A percentile compares a stretch with the other conserved stretches of the same genome.
phyloP scores from a whole-genome alignment of 2,797 vertebrate species.

The Myotis pilosus region DNA sequence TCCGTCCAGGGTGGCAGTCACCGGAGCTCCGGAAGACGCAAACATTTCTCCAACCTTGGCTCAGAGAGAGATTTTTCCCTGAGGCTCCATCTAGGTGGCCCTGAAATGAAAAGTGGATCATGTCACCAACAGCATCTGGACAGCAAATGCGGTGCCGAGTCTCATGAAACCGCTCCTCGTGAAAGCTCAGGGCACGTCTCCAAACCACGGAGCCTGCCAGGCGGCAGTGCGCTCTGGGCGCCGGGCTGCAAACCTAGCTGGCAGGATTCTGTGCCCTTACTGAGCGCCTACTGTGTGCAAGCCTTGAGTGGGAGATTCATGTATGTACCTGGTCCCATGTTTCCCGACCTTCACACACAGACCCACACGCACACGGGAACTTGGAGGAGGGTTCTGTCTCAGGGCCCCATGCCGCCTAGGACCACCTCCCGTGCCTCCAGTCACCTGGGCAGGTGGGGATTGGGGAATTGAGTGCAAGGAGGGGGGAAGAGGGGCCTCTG shows the following conservation, averaged over 20 bases:
- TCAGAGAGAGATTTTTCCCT: not conserved
- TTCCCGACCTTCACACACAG: not conserved
- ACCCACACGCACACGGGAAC: not conserved
- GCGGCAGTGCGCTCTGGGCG: not conserved
- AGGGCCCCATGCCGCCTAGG: not conserved
- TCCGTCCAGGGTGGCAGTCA: fast-evolving
- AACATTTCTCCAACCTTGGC: not conserved
- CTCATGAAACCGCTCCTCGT: not conserved
- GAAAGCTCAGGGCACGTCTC: fast-evolving
- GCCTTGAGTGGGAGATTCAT: not conserved
- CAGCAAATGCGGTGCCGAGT: not conserved
- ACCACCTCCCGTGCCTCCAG: not conserved
- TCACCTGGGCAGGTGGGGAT: not conserved
- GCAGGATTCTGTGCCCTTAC: fast-evolving
- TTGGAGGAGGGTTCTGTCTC: not conserved
- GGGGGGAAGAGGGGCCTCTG: not conserved
- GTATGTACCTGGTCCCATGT: fast-evolving
- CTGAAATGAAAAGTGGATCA: not conserved
- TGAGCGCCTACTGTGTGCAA: not conserved
- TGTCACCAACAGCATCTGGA: not conserved
- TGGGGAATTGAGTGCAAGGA: not conserved
- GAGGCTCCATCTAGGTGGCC: not conserved
- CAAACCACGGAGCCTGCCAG: not conserved
- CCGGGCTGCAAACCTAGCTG: fast-evolving
- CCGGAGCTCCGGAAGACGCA: not conserved